Evolutionary conservation across 2,888 invertebrate species (phyloP), one percentile per base, ranked within the genome.

Genomic region (Drosophila niveifrons): DNA sequence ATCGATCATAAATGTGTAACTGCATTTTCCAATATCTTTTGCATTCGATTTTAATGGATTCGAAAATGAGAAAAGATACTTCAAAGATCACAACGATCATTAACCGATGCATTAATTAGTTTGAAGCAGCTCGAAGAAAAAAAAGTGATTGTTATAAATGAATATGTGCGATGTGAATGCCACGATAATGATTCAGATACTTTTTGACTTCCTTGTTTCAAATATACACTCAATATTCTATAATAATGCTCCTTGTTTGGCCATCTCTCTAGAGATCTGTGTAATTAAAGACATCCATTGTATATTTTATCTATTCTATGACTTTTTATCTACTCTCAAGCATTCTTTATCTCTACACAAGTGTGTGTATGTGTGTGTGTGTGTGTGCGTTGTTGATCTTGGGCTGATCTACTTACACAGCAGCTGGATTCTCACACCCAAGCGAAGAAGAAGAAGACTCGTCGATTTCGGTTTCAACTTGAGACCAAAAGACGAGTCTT

Each of bases 351-450:
- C 65, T 48, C 43, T 43, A 2, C 36, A 46, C 13, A 8, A 10
- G 58, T 34, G 23, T 23, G 23, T 23, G 23, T 23, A 6, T 23
- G 23, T 23, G 23, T 17, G 17, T 17, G 17, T 17, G 17, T 17
- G 17, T 23, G 34, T 17, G 34, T 36, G 41, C 10, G 10, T 52
- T 43, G 57, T 47, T 51, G 53, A 69, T 63, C 58, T 58, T 41
- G 36, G 51, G 39, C 53, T 68, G 69, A 58, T 72, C 68, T 68
- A 68, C 53, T 74, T 72, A 47, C 57, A 47, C 57, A 53, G 50
- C 55, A 57, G 34, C 43, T 50, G 63, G 62, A 69, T 55, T 34
- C 64, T 43, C 43, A 53, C 47, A 53, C 6, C 23, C 23, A 23
- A 23, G 23, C 23, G 23, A 23, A 23, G 23, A 23, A 23, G 23